phyloP scores from a whole-genome alignment of 2,113 vertebrate species.

The Cyphomyrus plagiostoma region DNA sequence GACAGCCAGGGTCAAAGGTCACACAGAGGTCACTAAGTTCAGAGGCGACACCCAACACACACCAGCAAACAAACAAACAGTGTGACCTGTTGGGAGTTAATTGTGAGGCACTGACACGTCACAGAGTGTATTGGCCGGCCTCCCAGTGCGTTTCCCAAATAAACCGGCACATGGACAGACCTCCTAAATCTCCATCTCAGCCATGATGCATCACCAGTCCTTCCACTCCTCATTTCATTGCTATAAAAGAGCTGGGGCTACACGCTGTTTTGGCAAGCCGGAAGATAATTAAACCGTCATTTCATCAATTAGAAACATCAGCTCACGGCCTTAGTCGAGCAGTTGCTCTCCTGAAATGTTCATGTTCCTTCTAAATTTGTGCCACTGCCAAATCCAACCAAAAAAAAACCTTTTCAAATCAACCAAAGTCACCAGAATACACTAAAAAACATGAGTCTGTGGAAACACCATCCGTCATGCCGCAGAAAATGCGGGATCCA shows the following conservation, averaged over 20 bases:
- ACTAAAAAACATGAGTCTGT: background rate
- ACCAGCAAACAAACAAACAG: background rate
- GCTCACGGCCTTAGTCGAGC: background rate
- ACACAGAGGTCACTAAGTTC: background rate
- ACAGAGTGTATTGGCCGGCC: background rate
- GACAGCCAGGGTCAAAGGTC: slow-evolving; percentile 9
- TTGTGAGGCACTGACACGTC: background rate
- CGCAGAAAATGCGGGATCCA: background rate
- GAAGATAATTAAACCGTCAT: slow-evolving; percentile 27
- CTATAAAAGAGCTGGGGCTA: slow-evolving; percentile 15
- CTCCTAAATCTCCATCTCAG: background rate
- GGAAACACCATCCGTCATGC: background rate
- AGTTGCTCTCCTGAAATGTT: background rate
- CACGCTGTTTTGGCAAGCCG: slow-evolving; percentile 22
- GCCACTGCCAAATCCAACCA: background rate
- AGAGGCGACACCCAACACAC: background rate
- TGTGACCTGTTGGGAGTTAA: background rate
- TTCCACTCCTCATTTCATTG: slow-evolving; percentile 47
- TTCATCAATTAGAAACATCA: slow-evolving; percentile 24
- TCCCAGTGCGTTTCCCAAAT: background rate
- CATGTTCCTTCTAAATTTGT: background rate
- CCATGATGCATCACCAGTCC: slow-evolving; percentile 48
- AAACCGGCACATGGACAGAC: background rate
- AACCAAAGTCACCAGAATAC: background rate
- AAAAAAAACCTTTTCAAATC: background rate